Base-by-base conservation (phyloP, 2,888 invertebrate species). In the Periphyllus acericola region DNA sequence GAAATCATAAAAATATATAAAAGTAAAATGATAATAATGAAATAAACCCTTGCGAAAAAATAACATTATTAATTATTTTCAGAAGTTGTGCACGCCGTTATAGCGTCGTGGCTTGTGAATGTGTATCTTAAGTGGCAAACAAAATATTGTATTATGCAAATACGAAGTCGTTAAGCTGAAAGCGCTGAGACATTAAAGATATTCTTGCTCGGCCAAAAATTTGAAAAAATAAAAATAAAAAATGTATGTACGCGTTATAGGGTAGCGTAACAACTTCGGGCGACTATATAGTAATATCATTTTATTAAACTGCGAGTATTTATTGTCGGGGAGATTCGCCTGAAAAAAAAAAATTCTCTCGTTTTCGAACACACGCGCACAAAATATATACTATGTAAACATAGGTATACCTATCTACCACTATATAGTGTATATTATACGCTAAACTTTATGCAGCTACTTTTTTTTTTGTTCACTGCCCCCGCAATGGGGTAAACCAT, bases 121-220 rank as follows among this genome's bases (percentile, higher is more conserved):
- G 29, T 19, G 29, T 40, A 40, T 81, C 11, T 9, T 52, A 40
- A 66, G 81, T 81, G 29, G 21, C 66, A 81, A 68, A 82, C 21
- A 52, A 82, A 82, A 82, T 82, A 82, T 82, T 71, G 32, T 52
- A 82, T 82, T 82, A 82, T 82, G 82, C 82, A 82, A 82, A 82
- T 71, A 71, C 71, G 32, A 46, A 52, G 71, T 82, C 46, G 82
- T 82, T 82, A 82, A 82, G 71, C 82, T 25, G 68, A 82, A 52
- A 52, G 60, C 21, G 32, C 66, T 46, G 6, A 19, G 46, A 68
- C 68, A 29, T 81, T 40, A 46, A 34, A 68, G 68, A 82, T 82
- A 71, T 82, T 46, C 71, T 71, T 46, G 36, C 46, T 21, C 32
- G 11, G 25, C 25, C 34, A 36, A 46, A 71, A 81, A 68, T 82